Base-by-base conservation (phyloP, 2,888 invertebrate genomes). In the Andrena bicolor region DNA sequence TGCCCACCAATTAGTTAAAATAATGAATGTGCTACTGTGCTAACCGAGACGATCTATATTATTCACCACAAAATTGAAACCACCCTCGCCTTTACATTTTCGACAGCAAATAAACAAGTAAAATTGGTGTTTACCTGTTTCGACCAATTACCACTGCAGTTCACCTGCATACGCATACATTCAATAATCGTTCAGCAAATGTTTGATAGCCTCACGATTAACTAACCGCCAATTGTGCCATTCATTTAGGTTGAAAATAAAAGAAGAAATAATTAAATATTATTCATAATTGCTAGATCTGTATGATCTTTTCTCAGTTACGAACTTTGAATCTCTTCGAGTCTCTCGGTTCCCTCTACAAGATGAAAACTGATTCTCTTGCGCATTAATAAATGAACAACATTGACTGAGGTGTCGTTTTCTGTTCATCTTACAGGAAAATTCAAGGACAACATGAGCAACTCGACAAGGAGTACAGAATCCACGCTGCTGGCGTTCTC, bases 391-490 rank as follows among this genome's bases (percentile, higher is more conserved):
- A n/a, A 2, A 10, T 2, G 23, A 4, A 30, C 16, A 23, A 41
- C 13, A 5, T 20, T 35, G 49, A 49, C 2, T 35, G 68, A 66
- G 7, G 8, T 7, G 28, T 32, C 28, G 23, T 60, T 84, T 80
- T 79, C 75, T 53, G 68, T 82, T 82, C 66, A 32, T 35, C 74
- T 76, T 86, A 83, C 94, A 96, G 96, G 85, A 96, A 96, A 88
- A 96, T 96, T 86, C 96, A 96, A 93, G 95, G 96, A 78, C 96
- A 96, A 90, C 95, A 96, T 91, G 96, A 96, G 90, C 96, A 96
- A 86, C 94, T 96, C 90, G 96, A 96, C 89, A 95, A 96, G 90
- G 96, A 96, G 89, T 96, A 96, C 91, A 94, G 95, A 85, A 95
- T 95, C 86, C 96, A 96, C 90, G 96, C 96, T 69, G 95, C 96